Base-by-base conservation (phyloP, 2,797 vertebrate species). In the Liparis tanakae region DNA sequence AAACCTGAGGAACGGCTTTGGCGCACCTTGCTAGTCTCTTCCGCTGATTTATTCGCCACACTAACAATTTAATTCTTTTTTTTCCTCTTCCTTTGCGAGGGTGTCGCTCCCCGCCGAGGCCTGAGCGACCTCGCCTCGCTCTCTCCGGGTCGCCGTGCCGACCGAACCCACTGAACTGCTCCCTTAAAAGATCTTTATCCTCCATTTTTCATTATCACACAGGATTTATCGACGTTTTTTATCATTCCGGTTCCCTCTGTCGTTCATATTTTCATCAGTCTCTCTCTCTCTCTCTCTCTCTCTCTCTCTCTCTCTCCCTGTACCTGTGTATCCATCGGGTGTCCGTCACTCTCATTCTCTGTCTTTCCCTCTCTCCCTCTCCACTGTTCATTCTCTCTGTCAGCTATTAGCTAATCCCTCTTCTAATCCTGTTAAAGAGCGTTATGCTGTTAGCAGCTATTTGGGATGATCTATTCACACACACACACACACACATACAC, bases 351-450 rank as follows among this genome's bases (percentile, higher is more conserved):
- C 20, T 59, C 33, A 50, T 33, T 25, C 57, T 79, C 71, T 79
- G 44, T 85, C 80, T 72, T 48, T 75, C 78, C 60, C 22, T 71
- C 78, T 68, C 56, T 76, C 79, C 83, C 65, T 67, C 82, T 70
- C 60, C 63, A 79, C 56, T 59, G 72, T 85, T 88, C 76, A 85
- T 85, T 81, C 72, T 82, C 82, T 84, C 83, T 84, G 92, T 90
- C 91, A 89, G 89, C 91, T 91, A 92, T 93, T 92, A 94, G 90
- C 90, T 94, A 94, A 94, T 94, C 93, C 92, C 88, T 89, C 81
- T 84, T 82, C 85, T 94, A 94, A 95, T 94, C 94, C 93, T 93
- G 90, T 94, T 94, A 93, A 93, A 93, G 92, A 93, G 91, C 75
- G 91, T 91, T 93, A 85, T 87, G 90, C 90, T 86, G 90, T 94